Evolutionary conservation across 2,888 invertebrate species (phyloP).

Genomic region (Pheosia gnoma): DNA sequence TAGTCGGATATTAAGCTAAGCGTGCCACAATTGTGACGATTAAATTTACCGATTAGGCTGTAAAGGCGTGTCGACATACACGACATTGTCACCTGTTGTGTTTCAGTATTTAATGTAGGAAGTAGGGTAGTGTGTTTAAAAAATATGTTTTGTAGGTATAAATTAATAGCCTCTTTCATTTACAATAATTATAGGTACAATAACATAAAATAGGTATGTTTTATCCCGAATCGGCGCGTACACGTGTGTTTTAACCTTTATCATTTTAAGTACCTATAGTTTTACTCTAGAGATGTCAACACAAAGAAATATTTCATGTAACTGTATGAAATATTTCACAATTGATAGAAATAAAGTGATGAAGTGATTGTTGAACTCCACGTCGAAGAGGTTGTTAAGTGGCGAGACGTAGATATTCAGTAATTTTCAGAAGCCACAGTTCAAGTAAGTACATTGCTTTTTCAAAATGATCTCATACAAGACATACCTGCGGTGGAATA

Average conservation of each 20-base stretch:
- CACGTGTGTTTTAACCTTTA: no score
- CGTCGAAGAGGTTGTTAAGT: neutral
- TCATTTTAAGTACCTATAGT: no score
- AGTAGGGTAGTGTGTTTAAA: slow-evolving; percentile 19
- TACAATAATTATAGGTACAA: no score
- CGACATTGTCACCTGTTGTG: slow-evolving; percentile 33
- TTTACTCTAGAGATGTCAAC: no score
- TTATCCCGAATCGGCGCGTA: no score
- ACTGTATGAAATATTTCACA: neutral
- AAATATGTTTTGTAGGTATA: slow-evolving; percentile 13
- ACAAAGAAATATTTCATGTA: no score
- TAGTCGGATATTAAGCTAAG: slow-evolving; percentile 10
- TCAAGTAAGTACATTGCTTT: no score
- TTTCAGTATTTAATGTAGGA: slow-evolving; percentile 24
- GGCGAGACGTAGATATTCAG: neutral
- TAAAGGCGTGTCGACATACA: slow-evolving; percentile 37
- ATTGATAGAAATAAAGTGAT: slow-evolving; percentile 2
- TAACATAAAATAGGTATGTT: no score
- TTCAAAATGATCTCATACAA: no score
- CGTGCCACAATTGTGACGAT: slow-evolving; percentile 32
- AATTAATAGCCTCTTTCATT: no score
- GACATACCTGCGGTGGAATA: no score
- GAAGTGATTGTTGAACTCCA: neutral
- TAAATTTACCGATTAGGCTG: slow-evolving; percentile 29
- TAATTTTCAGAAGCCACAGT: neutral